phyloP scores from a whole-genome alignment of 2,888 invertebrate species.

The Podabrus alpinus region DNA sequence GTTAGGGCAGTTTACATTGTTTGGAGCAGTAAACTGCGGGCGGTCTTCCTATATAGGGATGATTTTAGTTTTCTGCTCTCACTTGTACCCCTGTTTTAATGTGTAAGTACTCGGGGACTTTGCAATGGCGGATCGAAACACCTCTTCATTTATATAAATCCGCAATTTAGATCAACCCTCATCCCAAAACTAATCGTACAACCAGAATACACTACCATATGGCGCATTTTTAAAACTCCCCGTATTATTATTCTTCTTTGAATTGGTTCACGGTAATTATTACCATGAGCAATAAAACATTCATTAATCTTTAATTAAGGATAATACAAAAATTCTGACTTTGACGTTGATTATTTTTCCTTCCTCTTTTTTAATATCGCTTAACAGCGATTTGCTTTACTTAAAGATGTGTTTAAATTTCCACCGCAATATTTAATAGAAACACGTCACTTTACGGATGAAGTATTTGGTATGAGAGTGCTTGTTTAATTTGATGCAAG shows the following conservation, averaged over 20 bases:
- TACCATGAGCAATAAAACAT: conserved; percentile 11
- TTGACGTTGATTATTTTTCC: not conserved
- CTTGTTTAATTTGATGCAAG: conserved; percentile 31
- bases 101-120: conserved; percentile 15
- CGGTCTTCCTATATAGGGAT: conserved; percentile 42
- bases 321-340: not conserved
- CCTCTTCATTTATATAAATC: conserved; percentile 52
- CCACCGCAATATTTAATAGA: not conserved
- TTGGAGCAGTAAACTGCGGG: conserved; percentile 41
- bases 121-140: conserved; percentile 43
- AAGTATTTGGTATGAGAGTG: conserved; percentile 37
- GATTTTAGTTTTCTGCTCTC: conserved; percentile 34
- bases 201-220: conserved; percentile 36
- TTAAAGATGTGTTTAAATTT: not conserved
- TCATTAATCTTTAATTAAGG: conserved; percentile 10
- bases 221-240: conserved; percentile 34
- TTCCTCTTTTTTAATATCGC: not conserved
- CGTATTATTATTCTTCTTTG: conserved; percentile 32
- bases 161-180: conserved; percentile 47
- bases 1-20: conserved; percentile 39
- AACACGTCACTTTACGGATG: conserved; percentile 34
- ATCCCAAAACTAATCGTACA: conserved; percentile 35
- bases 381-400: not conserved
- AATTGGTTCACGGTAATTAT: conserved; percentile 23
- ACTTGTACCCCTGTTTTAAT: conserved; percentile 21